Evolutionary conservation across 2,113 vertebrate species (phyloP).

Genomic region (Camarhynchus parvulus): DNA sequence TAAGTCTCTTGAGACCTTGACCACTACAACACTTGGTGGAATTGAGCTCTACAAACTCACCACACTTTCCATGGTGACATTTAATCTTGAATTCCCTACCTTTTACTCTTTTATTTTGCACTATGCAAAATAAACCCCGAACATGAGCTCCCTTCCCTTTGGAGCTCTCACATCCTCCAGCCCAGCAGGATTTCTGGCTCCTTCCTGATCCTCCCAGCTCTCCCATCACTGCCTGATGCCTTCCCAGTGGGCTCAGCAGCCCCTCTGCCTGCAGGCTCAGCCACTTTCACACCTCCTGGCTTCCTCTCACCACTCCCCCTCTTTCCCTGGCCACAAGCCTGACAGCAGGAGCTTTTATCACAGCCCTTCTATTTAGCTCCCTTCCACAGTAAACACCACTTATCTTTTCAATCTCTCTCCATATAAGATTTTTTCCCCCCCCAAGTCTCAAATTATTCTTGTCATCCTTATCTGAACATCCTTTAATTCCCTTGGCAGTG

Average conservation of each 20-base stretch:
- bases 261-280: not conserved
- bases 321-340: not conserved
- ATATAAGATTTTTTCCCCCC: not conserved
- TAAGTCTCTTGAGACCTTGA: not conserved
- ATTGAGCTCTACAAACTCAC: not conserved
- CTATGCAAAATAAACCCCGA: not conserved
- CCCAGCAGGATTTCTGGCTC: not conserved
- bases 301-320: not conserved
- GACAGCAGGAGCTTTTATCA: conserved; percentile 22
- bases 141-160: not conserved
- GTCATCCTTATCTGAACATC: conserved; percentile 67
- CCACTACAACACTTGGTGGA: not conserved
- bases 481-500: conserved; percentile 68
- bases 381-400: conserved; percentile 53
- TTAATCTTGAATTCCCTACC: not conserved
- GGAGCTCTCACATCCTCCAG: not conserved
- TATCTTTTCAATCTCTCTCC: conserved; percentile 64
- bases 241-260: not conserved
- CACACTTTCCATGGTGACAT: not conserved
- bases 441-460: conserved; percentile 68
- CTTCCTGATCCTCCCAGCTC: not conserved
- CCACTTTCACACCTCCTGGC: not conserved
- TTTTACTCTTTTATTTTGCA: not conserved
- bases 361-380: conserved; percentile 57
- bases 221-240: not conserved